Evolutionary conservation across 2,113 vertebrate genomes (phyloP), one percentile per base, ranked within the genome.

Genomic region (Oryzias woworae): DNA sequence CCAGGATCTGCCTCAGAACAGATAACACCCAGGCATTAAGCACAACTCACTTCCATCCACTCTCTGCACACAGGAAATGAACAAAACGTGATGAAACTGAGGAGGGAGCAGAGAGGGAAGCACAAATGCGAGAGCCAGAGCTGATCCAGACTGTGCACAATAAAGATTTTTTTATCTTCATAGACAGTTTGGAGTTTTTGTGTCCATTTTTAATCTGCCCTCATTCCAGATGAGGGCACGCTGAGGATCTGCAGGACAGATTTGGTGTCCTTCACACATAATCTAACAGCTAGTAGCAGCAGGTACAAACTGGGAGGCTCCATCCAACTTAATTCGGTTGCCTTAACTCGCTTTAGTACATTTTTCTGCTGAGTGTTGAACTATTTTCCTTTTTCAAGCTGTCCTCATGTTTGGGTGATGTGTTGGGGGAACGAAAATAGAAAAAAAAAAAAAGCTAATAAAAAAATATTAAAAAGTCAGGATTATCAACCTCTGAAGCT

Each of bases 31-130:
- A 13, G 61, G 62, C 77, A 72, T 49, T 59, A 23, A 73, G 28
- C 60, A 64, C 68, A 64, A 76, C 63, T 54, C 62, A 80, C 64
- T 66, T 66, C 67, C 73, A 77, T 86, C 71, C 78, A 69, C 60
- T 69, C 48, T 66, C 81, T 67, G 63, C 77, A 69, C 53, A 73
- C 77, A 88, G 90, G 89, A 92, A 90, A 90, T 91, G 67, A 90
- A 84, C 84, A 87, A 91, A 90, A 64, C 18, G 52, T 77, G 69
- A 73, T 69, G 75, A 85, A 83, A 80, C 48, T 44, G 67, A 47
- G 68, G 59, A 59, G 58, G 64, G 74, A 69, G 75, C 65, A 26
- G 14, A 18, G 67, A 49, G 62, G 70, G 26, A 78, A 63, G 66
- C 62, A 59, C 53, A 77, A 66, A 69, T 31, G 12, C 49, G 53